Evolutionary conservation across 1,140 invertebrate species (phyloP), one percentile per base, ranked within the genome.

Genomic region (Panonychus citri): DNA sequence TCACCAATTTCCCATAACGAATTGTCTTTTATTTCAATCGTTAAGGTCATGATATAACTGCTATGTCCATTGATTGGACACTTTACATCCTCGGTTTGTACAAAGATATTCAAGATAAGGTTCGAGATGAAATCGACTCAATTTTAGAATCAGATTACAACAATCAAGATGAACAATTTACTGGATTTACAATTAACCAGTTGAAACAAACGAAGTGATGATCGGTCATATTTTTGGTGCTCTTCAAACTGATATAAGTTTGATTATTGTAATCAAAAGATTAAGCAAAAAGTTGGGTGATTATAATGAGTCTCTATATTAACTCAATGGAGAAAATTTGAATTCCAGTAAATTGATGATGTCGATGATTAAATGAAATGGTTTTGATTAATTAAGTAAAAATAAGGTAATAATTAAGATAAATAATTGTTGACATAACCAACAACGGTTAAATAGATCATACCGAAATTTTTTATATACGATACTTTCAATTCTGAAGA

Each of bases 141-240:
- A 59, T 61, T 34, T 56, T 57, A 19, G 56, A 60, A n/a, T 12
- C 25, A 12, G 15, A 12, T 40, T 13, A 34, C 4, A 3, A 13
- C 3, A n/a, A 26, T 30, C 10, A 13, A 24, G 34, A 51, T 43
- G 8, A 55, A 30, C n/a, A 37, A 37, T n/a, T 3, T 17, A n/a
- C 28, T 10, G 4, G 13, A 28, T 51, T 60, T 8, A 42, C 65
- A 13, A 64, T 66, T 30, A 60, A 62, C 8, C 51, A 62, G 13
- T 19, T 62, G 37, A 53, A 56, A 37, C 13, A 73, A 26, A 69
- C 80, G 66, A 74, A 74, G 56, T 80, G 1, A 27, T 30, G 19
- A 60, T 59, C 5, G 53, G 58, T 59, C 39, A 50, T 3, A 8
- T 3, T 1, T 3, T 40, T 21, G 43, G 7, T 13, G 1, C 1